These are phyloP conservation scores for Lota lota DNA, from an alignment of 2,113 vertebrate genomes.

Conservation along the genomic window DNA sequence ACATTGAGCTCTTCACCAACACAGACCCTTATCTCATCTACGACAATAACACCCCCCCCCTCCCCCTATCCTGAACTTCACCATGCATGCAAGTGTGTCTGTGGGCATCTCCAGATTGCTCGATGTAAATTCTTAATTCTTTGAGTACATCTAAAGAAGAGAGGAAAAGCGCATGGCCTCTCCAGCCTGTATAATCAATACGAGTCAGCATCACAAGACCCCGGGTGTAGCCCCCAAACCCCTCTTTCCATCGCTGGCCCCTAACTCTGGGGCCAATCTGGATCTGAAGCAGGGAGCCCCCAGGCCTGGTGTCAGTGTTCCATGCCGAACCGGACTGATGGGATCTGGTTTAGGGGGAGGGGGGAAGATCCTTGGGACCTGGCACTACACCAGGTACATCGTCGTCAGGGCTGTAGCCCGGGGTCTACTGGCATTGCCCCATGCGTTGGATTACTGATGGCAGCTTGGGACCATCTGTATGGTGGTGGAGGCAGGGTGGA, in stretches of 20 bases:
- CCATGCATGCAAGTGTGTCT: background rate
- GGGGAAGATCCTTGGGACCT: constrained; percentile 71
- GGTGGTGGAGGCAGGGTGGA: constrained; percentile 41
- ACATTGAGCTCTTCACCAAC: constrained; percentile 12
- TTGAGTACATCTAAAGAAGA: constrained; percentile 7
- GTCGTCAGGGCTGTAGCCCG: constrained; percentile 69
- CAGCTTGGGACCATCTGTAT: constrained; percentile 75
- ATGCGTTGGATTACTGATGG: constrained; percentile 73
- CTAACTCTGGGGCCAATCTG: constrained; percentile 45
- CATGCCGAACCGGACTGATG: constrained; percentile 58
- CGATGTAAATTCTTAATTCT: constrained; percentile 15
- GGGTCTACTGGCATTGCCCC: constrained; percentile 68
- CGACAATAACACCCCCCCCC: too few relatives aligned
- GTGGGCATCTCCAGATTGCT: constrained; percentile 14
- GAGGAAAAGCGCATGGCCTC: constrained; percentile 49
- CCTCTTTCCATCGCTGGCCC: constrained; percentile 15
- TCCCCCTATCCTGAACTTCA: background rate
- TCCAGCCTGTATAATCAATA: constrained; percentile 52
- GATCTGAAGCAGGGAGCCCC: constrained; percentile 52
- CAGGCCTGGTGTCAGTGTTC: constrained; percentile 61
- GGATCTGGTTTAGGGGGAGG: constrained; percentile 67
- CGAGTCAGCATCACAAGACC: constrained; percentile 48
- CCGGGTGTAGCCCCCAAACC: constrained; percentile 19
- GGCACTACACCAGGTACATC: constrained; percentile 46
- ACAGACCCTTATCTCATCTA: background rate